A percentile compares a stretch with the other conserved stretches of the same genome.
These are phyloP conservation scores for Acheta domesticus DNA, from an alignment of 2,888 invertebrate genomes.

Conservation along the genomic window DNA sequence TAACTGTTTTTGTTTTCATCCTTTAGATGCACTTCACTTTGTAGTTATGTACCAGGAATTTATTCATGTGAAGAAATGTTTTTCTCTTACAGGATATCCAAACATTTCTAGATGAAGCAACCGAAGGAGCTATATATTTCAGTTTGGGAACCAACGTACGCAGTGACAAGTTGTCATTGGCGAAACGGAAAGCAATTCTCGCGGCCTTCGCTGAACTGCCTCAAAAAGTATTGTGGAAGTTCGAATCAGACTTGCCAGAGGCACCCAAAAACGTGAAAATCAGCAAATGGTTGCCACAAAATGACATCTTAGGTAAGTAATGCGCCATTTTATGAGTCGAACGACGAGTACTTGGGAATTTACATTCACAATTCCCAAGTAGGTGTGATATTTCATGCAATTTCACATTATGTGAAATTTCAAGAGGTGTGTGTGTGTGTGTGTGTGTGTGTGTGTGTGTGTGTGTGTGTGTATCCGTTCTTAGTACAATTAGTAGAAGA, in stretches of 20 bases:
- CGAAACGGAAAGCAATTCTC: constrained; percentile 37
- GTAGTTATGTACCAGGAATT: not conserved
- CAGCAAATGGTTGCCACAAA: constrained; percentile 50
- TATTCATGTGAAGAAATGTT: not conserved
- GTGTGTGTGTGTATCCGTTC: too few species aligned
- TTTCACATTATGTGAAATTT: too few species aligned
- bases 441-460: too few species aligned
- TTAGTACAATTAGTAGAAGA: too few species aligned
- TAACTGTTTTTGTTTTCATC: too few species aligned
- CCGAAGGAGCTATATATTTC: constrained; percentile 45
- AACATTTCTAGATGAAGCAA: constrained; percentile 38
- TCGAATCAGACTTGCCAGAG: constrained; percentile 44
- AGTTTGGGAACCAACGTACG: constrained; percentile 45
- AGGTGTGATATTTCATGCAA: too few species aligned
- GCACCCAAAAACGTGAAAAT: constrained; percentile 43
- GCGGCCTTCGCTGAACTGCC: constrained; percentile 41
- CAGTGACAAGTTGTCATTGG: constrained; percentile 41
- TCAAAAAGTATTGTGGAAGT: constrained; percentile 51
- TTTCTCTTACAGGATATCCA: constrained; percentile 37
- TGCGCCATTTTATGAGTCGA: too few species aligned
- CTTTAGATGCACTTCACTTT: too few species aligned
- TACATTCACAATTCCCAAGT: too few species aligned
- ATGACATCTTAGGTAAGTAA: constrained; percentile 44
- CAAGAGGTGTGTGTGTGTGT: too few species aligned
- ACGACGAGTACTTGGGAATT: too few species aligned